Percentiles rank a stretch among this genome's conserved stretches.
Evolutionary conservation across 2,797 vertebrate genomes (phyloP).

Genomic region (Hybognathus amarus): DNA sequence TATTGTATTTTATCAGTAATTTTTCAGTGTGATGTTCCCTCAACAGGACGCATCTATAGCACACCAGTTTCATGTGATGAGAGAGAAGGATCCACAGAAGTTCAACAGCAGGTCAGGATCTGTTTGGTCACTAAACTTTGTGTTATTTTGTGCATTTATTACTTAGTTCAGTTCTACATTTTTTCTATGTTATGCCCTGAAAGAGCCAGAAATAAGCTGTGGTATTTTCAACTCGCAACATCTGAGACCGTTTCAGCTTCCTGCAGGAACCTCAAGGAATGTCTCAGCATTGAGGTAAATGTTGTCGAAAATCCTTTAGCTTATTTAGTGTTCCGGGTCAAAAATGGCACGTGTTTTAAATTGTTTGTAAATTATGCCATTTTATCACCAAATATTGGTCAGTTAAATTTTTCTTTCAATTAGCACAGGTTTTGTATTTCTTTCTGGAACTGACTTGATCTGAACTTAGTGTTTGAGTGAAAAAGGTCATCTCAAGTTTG

Average conservation of each 20-base stretch:
- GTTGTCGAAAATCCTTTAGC: neutral
- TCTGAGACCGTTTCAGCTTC: slow-evolving; percentile 89
- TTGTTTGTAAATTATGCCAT: neutral
- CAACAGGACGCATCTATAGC: slow-evolving; percentile 91
- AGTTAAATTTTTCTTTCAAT: too few relatives aligned
- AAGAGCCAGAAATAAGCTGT: slow-evolving; percentile 93
- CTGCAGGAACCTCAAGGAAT: slow-evolving; percentile 87
- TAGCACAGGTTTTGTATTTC: neutral
- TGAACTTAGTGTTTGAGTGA: neutral
- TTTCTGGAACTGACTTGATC: neutral
- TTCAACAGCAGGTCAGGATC: slow-evolving; percentile 89
- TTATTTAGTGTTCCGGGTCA: too few relatives aligned
- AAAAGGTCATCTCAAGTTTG: neutral
- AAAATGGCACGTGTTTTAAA: neutral
- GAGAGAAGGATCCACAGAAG: slow-evolving; percentile 90
- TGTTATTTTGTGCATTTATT: neutral
- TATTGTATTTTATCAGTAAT: neutral
- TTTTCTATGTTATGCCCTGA: neutral
- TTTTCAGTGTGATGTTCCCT: slow-evolving; percentile 20
- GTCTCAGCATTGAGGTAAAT: slow-evolving; percentile 83
- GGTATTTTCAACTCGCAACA: slow-evolving; percentile 93
- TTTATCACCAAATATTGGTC: neutral
- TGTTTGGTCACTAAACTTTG: neutral
- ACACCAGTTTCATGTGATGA: slow-evolving; percentile 90
- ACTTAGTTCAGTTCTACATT: neutral